phyloP scores from a whole-genome alignment of 2,797 vertebrate species.

The Schizopygopsis malacanthus region DNA sequence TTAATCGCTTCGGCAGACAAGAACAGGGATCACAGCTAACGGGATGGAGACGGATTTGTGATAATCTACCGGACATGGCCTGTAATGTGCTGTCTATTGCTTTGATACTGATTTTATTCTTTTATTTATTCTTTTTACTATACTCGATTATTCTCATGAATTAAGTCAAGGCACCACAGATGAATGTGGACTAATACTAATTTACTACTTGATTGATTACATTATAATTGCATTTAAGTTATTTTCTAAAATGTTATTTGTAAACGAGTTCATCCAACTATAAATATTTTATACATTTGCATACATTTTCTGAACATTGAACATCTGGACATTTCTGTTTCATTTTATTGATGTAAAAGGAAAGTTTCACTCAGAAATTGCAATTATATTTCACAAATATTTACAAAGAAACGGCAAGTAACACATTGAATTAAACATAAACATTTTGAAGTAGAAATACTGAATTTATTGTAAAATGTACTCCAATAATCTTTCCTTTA shows the following conservation, averaged over 20 bases:
- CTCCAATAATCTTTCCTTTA: no score
- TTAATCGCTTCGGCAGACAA: slow-evolving; percentile 46
- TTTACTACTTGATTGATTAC: not conserved
- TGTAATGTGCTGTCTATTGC: not conserved
- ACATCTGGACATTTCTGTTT: not conserved
- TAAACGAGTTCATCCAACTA: not conserved
- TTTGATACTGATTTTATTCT: not conserved
- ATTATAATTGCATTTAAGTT: not conserved
- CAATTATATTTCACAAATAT: no score
- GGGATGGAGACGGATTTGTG: slow-evolving; percentile 48
- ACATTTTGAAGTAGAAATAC: no score
- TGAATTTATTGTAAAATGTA: no score
- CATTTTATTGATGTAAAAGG: not conserved
- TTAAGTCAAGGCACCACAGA: no score
- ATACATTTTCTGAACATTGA: not conserved
- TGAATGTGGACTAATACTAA: not conserved
- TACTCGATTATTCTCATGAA: not conserved
- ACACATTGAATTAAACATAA: no score
- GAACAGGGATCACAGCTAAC: slow-evolving; percentile 55
- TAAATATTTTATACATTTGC: no score
- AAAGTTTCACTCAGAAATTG: no score
- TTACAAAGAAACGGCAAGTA: no score
- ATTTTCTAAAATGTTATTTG: not conserved
- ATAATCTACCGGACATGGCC: slow-evolving; percentile 33
- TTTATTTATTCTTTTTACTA: not conserved